Percentiles rank a stretch among this genome's conserved stretches.
Evolutionary conservation across 1,140 invertebrate species (phyloP).

Genomic region (Trichonephila clavata): DNA sequence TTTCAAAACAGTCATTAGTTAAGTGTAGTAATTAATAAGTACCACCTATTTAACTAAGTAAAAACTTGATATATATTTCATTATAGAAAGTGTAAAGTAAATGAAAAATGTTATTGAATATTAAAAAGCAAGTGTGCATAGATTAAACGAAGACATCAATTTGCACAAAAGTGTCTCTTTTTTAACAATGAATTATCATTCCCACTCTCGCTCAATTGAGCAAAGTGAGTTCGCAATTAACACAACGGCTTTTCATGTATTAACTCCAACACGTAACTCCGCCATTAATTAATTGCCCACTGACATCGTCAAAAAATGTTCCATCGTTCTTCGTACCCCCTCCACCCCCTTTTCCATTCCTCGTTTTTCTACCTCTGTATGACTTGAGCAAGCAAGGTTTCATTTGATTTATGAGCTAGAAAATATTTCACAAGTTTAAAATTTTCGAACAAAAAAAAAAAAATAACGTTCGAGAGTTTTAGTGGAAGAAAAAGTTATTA

Average conservation of each 20-base stretch:
- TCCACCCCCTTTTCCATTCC: neutral
- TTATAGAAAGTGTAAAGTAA: neutral
- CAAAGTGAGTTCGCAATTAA: constrained; percentile 57
- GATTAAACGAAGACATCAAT: neutral
- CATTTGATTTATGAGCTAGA: constrained; percentile 30
- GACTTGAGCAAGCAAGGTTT: neutral
- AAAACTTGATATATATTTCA: too few relatives aligned
- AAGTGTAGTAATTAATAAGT: too few relatives aligned
- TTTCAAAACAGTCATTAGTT: too few relatives aligned
- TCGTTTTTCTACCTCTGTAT: too few relatives aligned
- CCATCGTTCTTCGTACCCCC: too few relatives aligned
- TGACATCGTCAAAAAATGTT: neutral
- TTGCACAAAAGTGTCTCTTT: neutral
- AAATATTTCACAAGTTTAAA: constrained; percentile 23
- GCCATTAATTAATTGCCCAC: constrained; percentile 32
- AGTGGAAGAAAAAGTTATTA: neutral
- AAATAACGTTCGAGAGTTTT: neutral
- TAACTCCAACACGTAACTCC: constrained; percentile 20
- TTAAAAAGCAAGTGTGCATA: neutral
- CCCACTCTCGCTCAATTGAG: constrained; percentile 34
- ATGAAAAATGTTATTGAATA: neutral
- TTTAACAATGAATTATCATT: constrained; percentile 13
- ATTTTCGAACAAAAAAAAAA: constrained; percentile 10
- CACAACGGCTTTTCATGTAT: constrained; percentile 47
- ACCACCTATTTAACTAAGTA: too few relatives aligned